Conservation (phyloP, 2,113 vertebrate genomes). For the Pituophis catenifer region DNA sequence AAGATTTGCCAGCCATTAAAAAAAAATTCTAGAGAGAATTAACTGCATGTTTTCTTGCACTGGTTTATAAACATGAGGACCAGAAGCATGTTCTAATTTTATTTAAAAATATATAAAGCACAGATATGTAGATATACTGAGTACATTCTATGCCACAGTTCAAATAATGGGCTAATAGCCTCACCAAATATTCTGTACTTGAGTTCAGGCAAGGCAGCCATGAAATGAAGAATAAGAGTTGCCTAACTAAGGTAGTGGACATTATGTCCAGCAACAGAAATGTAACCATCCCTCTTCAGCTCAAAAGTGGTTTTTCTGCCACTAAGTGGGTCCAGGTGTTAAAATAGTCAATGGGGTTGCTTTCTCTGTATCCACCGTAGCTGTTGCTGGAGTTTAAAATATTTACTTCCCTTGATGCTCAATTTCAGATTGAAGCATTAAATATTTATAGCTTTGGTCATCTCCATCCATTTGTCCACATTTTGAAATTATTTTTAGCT, state of each 20-base stretch:
- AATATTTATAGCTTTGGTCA: conserved; percentile 53
- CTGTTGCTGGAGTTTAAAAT: conserved; percentile 43
- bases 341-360: conserved; percentile 68
- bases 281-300: conserved; percentile 17
- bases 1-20: background rate
- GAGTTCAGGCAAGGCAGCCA: background rate
- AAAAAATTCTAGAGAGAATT: background rate
- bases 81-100: background rate
- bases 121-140: background rate
- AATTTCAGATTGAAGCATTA: conserved; percentile 42
- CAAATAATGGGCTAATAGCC: accelerated
- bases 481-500: conserved; percentile 27
- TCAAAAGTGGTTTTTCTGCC: conserved; percentile 55
- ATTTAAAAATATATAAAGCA: background rate
- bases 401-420: conserved; percentile 32
- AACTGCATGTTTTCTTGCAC: background rate
- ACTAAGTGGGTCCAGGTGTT: conserved; percentile 70
- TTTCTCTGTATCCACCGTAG: conserved; percentile 39
- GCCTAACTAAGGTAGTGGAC: background rate
- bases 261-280: conserved; percentile 21
- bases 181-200: background rate
- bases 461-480: background rate
- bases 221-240: background rate
- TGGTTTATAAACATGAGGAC: background rate
- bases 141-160: background rate